Evolutionary conservation across 2,113 vertebrate genomes (phyloP).

Genomic region (Ellobius talpinus): DNA sequence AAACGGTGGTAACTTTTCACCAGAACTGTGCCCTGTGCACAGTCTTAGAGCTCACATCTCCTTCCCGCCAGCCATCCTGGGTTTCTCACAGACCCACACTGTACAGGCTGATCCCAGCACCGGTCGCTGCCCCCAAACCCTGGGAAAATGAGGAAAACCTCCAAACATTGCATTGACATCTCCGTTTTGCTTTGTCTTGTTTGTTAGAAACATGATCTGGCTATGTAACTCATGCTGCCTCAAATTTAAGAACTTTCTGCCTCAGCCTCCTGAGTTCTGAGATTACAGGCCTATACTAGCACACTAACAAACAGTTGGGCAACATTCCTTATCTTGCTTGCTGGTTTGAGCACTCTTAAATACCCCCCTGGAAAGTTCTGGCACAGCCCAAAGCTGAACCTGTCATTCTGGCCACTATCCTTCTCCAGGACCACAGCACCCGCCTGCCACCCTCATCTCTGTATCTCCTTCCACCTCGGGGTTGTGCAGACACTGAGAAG

Average conservation of each 20-base stretch:
- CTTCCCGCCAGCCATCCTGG: background rate
- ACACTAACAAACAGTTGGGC: background rate
- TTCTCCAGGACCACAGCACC: background rate
- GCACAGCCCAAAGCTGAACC: background rate
- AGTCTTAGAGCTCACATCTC: background rate
- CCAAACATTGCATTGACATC: background rate
- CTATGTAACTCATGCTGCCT: background rate
- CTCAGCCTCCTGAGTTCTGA: background rate
- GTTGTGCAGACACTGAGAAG: background rate
- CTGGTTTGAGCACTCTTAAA: background rate
- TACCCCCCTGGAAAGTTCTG: background rate
- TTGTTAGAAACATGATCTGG: background rate
- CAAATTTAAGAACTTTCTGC: background rate
- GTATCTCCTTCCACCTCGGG: background rate
- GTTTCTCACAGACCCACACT: background rate
- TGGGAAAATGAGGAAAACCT: background rate
- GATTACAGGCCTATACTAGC: background rate
- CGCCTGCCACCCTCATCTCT: background rate
- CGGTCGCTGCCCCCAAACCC: background rate
- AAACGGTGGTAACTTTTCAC: background rate
- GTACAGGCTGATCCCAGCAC: background rate
- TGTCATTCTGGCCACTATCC: background rate
- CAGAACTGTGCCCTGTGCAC: accelerated
- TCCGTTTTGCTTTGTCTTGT: background rate
- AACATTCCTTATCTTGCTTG: background rate